Evolutionary conservation across 2,113 vertebrate genomes (phyloP).

Genomic region (Epinephelus lanceolatus): DNA sequence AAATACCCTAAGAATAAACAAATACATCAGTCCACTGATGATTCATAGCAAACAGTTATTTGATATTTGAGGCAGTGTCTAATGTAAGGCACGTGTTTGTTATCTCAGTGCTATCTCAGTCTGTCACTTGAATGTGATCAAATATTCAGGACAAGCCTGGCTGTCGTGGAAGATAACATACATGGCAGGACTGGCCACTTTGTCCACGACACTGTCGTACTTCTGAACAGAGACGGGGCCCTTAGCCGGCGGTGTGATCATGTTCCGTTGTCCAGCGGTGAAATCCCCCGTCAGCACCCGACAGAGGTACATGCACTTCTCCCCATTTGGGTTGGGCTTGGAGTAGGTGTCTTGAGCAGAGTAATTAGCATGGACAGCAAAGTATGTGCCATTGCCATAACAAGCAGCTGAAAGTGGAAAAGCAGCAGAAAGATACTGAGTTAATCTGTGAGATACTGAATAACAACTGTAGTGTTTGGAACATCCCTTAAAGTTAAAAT

Average conservation of each 20-base stretch:
- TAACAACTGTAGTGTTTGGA: neutral
- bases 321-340: slow-evolving; percentile 63
- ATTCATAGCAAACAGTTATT: neutral
- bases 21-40: neutral
- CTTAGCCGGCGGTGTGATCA: slow-evolving; percentile 82
- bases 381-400: slow-evolving; percentile 88
- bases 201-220: slow-evolving; percentile 87
- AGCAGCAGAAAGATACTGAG: neutral
- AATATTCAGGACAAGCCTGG: slow-evolving; percentile 90
- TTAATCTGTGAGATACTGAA: neutral
- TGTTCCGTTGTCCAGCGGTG: slow-evolving; percentile 32
- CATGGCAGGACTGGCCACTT: slow-evolving; percentile 49
- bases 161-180: slow-evolving; percentile 89
- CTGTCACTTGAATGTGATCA: slow-evolving; percentile 86
- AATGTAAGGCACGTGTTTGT: neutral
- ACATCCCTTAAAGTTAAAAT: neutral
- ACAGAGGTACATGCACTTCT: slow-evolving; percentile 86
- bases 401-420: slow-evolving; percentile 75
- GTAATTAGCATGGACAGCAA: slow-evolving; percentile 85
- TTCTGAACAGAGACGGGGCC: slow-evolving; percentile 30
- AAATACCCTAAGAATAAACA: neutral
- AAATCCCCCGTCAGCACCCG: slow-evolving; percentile 86
- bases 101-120: too few species aligned
- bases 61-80: neutral
- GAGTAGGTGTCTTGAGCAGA: slow-evolving; percentile 82